phyloP scores from a whole-genome alignment of 92 coral and sea anemone species.

The Siderastrea radians region DNA sequence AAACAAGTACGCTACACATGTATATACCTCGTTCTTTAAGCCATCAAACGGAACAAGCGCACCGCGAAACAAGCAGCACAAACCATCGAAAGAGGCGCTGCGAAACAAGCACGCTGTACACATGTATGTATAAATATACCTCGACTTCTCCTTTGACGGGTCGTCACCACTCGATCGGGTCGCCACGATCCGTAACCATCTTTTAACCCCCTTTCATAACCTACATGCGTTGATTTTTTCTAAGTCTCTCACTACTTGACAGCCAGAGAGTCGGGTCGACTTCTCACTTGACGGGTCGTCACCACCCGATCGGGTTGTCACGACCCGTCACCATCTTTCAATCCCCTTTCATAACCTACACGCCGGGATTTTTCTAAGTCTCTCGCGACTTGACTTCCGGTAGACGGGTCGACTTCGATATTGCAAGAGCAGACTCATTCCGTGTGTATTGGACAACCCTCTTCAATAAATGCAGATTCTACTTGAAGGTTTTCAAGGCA shows the following conservation, averaged over 20 bases:
- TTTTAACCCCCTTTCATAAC: background rate
- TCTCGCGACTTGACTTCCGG: background rate
- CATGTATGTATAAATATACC: too few species aligned
- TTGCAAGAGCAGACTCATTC: background rate
- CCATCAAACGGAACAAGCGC: too few species aligned
- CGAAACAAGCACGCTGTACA: too few species aligned
- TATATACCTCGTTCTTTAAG: too few species aligned
- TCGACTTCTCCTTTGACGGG: too few species aligned
- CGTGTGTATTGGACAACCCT: background rate
- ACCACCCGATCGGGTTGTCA: background rate
- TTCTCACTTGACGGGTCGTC: background rate
- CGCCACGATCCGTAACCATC: too few species aligned
- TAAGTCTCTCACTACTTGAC: background rate
- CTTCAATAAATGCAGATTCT: background rate
- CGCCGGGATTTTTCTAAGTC: background rate
- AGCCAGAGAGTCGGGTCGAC: background rate
- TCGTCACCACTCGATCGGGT: too few species aligned
- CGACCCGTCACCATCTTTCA: background rate
- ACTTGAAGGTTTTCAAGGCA: background rate
- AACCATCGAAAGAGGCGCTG: too few species aligned
- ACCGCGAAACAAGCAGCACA: too few species aligned
- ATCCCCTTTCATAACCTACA: background rate
- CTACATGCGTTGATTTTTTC: background rate
- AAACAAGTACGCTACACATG: too few species aligned
- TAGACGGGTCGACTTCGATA: background rate